Evolutionary conservation across 1,140 invertebrate species (phyloP).

Genomic region (Zaprionus capensis): DNA sequence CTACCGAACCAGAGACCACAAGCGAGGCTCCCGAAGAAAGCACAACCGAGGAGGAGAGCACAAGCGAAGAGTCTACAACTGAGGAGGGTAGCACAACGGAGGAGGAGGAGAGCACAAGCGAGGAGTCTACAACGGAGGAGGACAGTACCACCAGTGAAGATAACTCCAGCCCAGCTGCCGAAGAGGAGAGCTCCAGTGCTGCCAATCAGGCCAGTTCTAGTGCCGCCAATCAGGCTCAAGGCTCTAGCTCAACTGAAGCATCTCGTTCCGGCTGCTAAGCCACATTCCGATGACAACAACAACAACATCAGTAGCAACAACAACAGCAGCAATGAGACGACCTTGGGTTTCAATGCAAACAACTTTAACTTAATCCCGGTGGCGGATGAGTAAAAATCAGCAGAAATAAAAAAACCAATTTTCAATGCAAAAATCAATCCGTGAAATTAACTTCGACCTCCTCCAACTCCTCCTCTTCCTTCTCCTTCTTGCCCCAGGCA

Average conservation of each 20-base stretch:
- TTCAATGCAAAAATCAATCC: constrained; percentile 40
- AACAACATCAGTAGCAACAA: background rate
- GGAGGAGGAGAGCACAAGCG: background rate
- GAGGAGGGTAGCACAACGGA: background rate
- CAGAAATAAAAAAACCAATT: constrained; percentile 29
- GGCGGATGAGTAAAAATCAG: constrained; percentile 23
- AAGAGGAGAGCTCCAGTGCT: background rate
- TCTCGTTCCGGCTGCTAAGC: background rate
- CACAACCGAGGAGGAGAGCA: constrained; percentile 1
- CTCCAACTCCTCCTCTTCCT: too few relatives aligned
- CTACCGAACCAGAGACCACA: background rate
- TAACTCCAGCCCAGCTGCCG: too few relatives aligned
- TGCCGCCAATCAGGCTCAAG: background rate
- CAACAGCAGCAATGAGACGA: background rate
- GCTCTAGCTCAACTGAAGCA: background rate
- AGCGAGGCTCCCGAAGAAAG: background rate
- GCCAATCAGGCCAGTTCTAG: background rate
- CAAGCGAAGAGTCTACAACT: background rate
- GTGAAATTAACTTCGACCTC: constrained; percentile 37
- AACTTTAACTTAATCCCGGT: constrained; percentile 17
- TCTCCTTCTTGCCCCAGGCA: background rate
- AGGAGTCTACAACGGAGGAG: background rate
- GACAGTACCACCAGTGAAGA: too few relatives aligned
- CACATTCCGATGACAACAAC: background rate
- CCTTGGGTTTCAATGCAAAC: background rate